A percentile compares a stretch with the other conserved stretches of the same genome.
These are phyloP conservation scores for Psittacara wagleri DNA, from an alignment of 2,113 vertebrate genomes.

Conservation along the genomic window DNA sequence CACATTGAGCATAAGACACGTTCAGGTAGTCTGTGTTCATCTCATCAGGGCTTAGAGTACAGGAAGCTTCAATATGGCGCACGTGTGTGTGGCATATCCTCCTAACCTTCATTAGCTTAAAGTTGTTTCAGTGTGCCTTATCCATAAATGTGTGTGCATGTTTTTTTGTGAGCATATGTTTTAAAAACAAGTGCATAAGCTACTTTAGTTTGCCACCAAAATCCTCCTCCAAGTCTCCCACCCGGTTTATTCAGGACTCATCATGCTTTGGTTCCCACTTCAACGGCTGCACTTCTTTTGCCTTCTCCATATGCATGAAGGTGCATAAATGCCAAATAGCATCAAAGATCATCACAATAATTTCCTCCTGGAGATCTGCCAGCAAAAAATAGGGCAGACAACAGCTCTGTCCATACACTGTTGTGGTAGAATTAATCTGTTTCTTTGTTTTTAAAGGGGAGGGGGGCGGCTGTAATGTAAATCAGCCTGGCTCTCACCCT, in stretches of 20 bases:
- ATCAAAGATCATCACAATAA: slow-evolving; percentile 8
- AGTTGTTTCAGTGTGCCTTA: background rate
- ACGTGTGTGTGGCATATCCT: background rate
- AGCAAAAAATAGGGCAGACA: background rate
- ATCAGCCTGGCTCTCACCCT: background rate
- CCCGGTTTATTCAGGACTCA: background rate
- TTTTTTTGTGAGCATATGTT: background rate
- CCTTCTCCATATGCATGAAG: background rate
- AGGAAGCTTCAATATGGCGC: background rate
- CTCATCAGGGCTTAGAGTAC: background rate
- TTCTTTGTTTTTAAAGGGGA: background rate
- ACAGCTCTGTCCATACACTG: background rate
- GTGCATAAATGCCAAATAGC: background rate
- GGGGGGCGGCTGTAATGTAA: background rate
- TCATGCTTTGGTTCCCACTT: background rate
- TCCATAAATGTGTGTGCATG: background rate
- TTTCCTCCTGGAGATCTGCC: slow-evolving; percentile 31
- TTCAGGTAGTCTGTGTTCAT: background rate
- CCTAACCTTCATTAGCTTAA: background rate
- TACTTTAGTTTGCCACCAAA: background rate
- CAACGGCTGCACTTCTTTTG: background rate
- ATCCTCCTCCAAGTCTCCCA: background rate
- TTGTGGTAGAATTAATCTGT: background rate
- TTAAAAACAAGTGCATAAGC: background rate
- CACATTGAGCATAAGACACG: rapidly evolving